Percentiles rank a stretch among this genome's conserved stretches.
Evolutionary conservation across 2,888 invertebrate species (phyloP).

Genomic region (Melieria omissa): DNA sequence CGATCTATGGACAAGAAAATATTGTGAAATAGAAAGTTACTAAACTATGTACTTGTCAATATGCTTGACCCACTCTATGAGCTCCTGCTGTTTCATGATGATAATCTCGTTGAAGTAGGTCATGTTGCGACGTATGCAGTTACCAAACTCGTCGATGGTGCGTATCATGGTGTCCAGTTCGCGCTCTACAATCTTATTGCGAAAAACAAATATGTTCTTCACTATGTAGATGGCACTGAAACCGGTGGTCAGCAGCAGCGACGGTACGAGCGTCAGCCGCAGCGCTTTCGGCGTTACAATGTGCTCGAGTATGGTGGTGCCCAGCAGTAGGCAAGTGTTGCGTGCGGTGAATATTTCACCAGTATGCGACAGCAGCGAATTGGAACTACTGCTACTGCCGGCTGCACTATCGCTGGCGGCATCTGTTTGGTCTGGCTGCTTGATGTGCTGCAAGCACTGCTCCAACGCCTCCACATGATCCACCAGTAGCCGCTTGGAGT

Average conservation of each 20-base stretch:
- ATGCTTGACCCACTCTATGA: constrained; percentile 56
- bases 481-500: constrained; percentile 62
- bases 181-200: constrained; percentile 60
- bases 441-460: constrained; percentile 52
- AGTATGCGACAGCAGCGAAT: neutral
- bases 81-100: constrained; percentile 61
- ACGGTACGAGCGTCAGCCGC: constrained; percentile 55
- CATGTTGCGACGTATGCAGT: constrained; percentile 63
- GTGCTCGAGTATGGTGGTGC: constrained; percentile 57
- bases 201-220: constrained; percentile 59
- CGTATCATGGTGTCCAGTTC: constrained; percentile 60
- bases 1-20: constrained; percentile 49
- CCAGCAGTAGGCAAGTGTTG: constrained; percentile 57
- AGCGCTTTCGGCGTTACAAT: constrained; percentile 56
- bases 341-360: constrained; percentile 54
- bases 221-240: constrained; percentile 58
- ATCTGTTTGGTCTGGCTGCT: constrained; percentile 16
- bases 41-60: neutral
- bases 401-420: neutral
- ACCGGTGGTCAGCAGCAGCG: constrained; percentile 54
- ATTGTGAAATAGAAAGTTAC: too few species aligned
- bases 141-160: constrained; percentile 64
- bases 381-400: neutral
- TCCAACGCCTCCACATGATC: constrained; percentile 66
- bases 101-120: constrained; percentile 65